These are phyloP conservation scores for Menidia menidia DNA, from an alignment of 2,797 vertebrate genomes.

Conservation along the genomic window DNA sequence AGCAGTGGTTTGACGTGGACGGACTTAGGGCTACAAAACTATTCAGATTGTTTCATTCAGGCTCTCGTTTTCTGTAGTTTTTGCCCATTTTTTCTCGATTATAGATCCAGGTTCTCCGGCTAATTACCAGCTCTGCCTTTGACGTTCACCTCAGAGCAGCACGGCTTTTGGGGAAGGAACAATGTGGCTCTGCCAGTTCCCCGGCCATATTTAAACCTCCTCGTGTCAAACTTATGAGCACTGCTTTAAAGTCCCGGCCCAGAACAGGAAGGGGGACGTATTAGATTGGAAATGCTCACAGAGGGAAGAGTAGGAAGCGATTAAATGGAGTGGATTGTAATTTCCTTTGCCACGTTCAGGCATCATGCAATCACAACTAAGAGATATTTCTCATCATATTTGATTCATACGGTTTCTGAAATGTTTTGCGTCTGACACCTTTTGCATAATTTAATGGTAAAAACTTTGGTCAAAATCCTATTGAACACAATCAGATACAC, in stretches of 20 bases:
- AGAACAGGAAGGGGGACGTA: conserved; percentile 27
- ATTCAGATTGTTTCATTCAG: no score
- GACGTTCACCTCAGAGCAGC: conserved; percentile 34
- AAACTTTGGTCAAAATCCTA: no score
- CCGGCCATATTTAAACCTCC: conserved; percentile 39
- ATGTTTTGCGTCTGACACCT: no score
- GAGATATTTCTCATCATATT: no score
- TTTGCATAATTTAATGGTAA: no score
- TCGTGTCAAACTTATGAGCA: conserved; percentile 45
- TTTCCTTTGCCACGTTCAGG: conserved; percentile 36
- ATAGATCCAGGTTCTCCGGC: conserved; percentile 13
- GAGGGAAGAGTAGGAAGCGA: conserved; percentile 13
- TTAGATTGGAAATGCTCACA: conserved; percentile 45
- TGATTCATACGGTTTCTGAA: no score
- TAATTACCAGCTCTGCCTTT: conserved; percentile 49
- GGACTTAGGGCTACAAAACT: no score
- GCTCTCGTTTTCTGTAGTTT: no score
- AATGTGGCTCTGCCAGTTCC: conserved; percentile 30
- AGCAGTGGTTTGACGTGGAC: no score
- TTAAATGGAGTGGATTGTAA: conserved; percentile 49
- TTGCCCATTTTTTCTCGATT: no score
- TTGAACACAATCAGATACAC: no score
- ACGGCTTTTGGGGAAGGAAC: conserved; percentile 34
- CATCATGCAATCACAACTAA: not conserved
- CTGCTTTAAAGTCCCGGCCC: conserved; percentile 8